Percentiles rank a stretch among this genome's conserved stretches.
phyloP scores from a whole-genome alignment of 1,140 invertebrate species.

The Cyclargus thomasi region DNA sequence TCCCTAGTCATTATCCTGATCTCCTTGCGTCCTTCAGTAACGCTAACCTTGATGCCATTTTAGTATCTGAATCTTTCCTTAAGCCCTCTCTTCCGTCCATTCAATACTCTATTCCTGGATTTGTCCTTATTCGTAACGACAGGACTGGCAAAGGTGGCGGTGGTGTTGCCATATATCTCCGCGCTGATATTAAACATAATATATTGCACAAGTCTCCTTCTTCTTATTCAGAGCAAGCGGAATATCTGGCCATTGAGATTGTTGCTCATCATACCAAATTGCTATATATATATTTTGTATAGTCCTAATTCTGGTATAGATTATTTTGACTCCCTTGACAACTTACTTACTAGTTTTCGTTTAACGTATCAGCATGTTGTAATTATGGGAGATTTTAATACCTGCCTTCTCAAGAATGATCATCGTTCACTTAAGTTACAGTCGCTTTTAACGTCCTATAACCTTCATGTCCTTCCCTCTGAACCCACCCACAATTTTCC shows the following conservation, averaged over 20 bases:
- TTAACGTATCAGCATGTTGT: not conserved
- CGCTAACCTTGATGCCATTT: not conserved
- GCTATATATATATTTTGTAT: not conserved
- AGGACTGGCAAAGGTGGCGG: not conserved
- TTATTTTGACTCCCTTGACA: not conserved
- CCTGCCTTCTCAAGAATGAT: slow-evolving; percentile 17
- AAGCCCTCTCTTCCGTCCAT: not conserved
- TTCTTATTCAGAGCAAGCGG: not conserved
- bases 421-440: not conserved
- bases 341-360: not conserved
- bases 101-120: not conserved
- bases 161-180: no score
- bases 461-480: slow-evolving; percentile 14
- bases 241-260: not conserved
- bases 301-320: not conserved
- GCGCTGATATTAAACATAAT: not conserved
- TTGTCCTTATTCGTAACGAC: not conserved
- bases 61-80: not conserved
- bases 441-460: not conserved
- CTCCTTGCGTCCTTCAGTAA: not conserved
- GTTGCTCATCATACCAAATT: not conserved
- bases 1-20: not conserved
- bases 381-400: slow-evolving; percentile 23
- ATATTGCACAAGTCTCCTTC: not conserved
- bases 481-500: slow-evolving; percentile 14